Conservation (phyloP, 2,888 invertebrate species). For the Sceliomorpha sp. region DNA sequence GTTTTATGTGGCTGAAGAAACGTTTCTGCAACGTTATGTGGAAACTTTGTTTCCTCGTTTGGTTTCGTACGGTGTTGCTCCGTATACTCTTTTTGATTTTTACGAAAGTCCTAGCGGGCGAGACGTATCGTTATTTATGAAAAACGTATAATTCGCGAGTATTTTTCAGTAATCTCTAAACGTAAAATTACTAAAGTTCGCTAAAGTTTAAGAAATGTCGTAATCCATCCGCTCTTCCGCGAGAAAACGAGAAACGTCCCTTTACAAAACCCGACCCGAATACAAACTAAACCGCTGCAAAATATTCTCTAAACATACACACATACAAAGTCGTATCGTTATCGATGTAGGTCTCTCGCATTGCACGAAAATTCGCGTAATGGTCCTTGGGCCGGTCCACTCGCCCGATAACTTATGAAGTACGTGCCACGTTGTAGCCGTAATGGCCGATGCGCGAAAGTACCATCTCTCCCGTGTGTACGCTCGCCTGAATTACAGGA, state of each 20-base stretch:
- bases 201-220: no score
- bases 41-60: constrained; percentile 16
- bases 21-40: constrained; percentile 6
- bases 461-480: constrained; percentile 28
- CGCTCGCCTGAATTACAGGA: constrained; percentile 42
- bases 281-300: no score
- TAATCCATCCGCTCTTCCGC: no score
- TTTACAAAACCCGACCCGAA: no score
- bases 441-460: constrained; percentile 50
- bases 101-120: no score
- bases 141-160: no score
- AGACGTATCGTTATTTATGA: no score
- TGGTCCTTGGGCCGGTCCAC: constrained; percentile 63
- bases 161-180: no score
- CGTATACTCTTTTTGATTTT: no score
- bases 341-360: constrained; percentile 29
- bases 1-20: constrained; percentile 10
- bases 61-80: background rate
- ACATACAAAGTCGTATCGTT: constrained; percentile 28
- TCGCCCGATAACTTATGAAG: constrained; percentile 61
- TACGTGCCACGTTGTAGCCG: constrained; percentile 43
- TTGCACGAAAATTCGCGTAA: constrained; percentile 56
- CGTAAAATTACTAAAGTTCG: no score
- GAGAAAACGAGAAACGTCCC: no score
- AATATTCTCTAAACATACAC: constrained; percentile 14